Conservation (phyloP, 2,113 vertebrate genomes). For the Caracal caracal region DNA sequence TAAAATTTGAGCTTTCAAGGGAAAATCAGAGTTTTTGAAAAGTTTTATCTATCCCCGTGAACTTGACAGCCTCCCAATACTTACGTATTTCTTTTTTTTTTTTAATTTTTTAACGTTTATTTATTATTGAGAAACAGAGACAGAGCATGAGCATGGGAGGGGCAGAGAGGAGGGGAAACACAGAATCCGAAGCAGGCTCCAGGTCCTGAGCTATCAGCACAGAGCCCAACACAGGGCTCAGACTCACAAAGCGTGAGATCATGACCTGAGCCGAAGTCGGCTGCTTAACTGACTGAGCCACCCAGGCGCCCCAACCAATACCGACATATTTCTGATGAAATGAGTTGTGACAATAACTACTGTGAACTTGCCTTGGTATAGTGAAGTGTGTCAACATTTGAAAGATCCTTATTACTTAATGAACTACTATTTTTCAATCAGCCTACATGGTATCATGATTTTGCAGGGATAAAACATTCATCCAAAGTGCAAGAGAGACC, state of each 20-base stretch:
- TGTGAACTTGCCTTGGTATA: neutral
- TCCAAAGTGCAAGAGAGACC: neutral
- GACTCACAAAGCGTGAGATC: too few species aligned
- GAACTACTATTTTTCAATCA: neutral
- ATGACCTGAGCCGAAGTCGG: too few species aligned
- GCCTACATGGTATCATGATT: neutral
- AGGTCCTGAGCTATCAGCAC: too few species aligned
- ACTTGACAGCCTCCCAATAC: neutral
- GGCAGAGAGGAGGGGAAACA: too few species aligned
- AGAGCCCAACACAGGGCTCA: too few species aligned
- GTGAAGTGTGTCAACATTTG: neutral
- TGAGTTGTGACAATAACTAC: neutral
- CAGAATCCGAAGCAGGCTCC: too few species aligned
- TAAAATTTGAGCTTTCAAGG: slow-evolving; percentile 24
- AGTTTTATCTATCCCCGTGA: neutral
- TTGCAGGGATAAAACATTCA: neutral
- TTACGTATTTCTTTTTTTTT: neutral
- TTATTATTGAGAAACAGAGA: too few species aligned
- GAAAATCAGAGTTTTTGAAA: slow-evolving; percentile 9
- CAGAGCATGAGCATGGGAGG: too few species aligned
- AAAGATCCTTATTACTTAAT: neutral
- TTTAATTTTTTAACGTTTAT: too few species aligned
- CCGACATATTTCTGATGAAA: neutral
- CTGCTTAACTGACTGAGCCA: too few species aligned
- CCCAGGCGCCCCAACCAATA: too few species aligned